Conservation (phyloP, 2,113 vertebrate species). For the Callionymus lyra region DNA sequence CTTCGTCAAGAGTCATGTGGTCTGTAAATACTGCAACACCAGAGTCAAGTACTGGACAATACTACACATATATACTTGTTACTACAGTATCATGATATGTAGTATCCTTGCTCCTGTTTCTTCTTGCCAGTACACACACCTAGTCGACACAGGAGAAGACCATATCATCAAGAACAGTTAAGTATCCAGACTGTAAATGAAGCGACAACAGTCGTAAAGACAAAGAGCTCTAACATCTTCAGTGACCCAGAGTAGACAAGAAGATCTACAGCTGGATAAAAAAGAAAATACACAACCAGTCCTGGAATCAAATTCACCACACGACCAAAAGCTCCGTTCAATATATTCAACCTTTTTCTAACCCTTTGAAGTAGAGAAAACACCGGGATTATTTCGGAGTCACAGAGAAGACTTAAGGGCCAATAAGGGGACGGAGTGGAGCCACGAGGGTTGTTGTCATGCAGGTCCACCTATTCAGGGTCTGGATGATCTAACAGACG, state of each 20-base stretch:
- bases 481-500: conserved; percentile 1
- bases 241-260: conserved; percentile 4
- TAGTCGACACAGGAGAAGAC: no score
- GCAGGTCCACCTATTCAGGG: conserved; percentile 20
- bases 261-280: conserved; percentile 7
- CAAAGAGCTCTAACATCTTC: conserved; percentile 10
- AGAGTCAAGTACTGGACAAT: no score
- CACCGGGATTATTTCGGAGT: conserved; percentile 13
- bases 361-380: no score
- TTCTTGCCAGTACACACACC: no score
- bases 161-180: no score
- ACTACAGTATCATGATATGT: no score
- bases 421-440: conserved; percentile 8
- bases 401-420: conserved; percentile 8
- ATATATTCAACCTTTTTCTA: conserved; percentile 7
- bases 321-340: conserved; percentile 20
- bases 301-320: conserved; percentile 4
- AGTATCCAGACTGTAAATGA: no score
- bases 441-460: conserved; percentile 21
- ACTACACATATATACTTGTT: no score
- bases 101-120: no score
- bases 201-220: background rate
- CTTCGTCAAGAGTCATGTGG: no score
- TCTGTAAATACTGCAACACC: no score
- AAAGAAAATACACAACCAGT: conserved; percentile 14